These are phyloP conservation scores for Saccostrea glomerata DNA, from an alignment of 1,140 invertebrate species.

Conservation along the genomic window DNA sequence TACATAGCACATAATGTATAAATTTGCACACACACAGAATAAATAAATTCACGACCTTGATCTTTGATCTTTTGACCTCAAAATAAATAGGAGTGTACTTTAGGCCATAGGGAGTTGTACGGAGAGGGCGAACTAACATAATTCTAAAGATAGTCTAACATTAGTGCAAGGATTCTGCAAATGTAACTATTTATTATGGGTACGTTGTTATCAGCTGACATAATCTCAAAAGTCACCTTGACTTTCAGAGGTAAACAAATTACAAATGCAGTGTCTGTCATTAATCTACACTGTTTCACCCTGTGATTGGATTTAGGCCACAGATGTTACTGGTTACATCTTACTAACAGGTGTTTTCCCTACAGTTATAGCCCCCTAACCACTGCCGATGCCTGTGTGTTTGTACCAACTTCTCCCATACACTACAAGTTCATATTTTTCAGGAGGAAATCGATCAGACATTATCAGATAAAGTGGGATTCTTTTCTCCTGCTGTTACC, in stretches of 20 bases:
- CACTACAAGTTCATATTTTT: not conserved
- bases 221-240: not conserved
- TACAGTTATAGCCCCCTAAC: not conserved
- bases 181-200: too few relatives aligned
- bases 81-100: too few relatives aligned
- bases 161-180: too few relatives aligned
- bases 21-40: too few relatives aligned
- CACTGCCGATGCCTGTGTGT: not conserved
- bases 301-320: not conserved
- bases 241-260: not conserved
- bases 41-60: too few relatives aligned
- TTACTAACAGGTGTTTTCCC: not conserved
- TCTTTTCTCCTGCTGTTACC: slow-evolving; percentile 30
- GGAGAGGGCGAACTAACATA: too few relatives aligned
- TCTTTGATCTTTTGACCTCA: too few relatives aligned
- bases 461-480: slow-evolving; percentile 27
- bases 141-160: too few relatives aligned
- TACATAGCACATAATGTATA: too few relatives aligned
- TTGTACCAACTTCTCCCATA: not conserved
- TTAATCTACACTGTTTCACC: not conserved
- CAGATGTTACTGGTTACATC: not conserved
- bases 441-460: slow-evolving; percentile 29
- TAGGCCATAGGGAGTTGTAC: too few relatives aligned
- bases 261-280: not conserved
- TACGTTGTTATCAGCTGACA: too few relatives aligned